These are phyloP conservation scores for Prenolepis imparis DNA, from an alignment of 2,888 invertebrate genomes.

Conservation along the genomic window DNA sequence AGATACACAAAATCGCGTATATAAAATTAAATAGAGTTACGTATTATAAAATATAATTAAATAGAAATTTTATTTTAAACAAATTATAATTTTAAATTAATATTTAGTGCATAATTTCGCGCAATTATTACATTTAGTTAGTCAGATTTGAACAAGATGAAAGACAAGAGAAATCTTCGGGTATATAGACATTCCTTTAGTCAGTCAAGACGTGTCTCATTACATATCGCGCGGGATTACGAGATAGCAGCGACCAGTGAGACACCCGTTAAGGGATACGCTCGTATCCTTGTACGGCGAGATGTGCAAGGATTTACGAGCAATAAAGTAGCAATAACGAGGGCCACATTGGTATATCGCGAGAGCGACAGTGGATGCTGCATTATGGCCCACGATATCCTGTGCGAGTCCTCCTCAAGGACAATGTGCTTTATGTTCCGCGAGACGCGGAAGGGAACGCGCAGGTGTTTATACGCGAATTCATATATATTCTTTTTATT, in stretches of 20 bases:
- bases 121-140: background rate
- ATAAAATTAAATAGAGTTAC: background rate
- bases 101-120: background rate
- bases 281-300: slow-evolving; percentile 72
- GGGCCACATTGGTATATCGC: slow-evolving; percentile 74
- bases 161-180: background rate
- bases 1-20: background rate
- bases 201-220: slow-evolving; percentile 27
- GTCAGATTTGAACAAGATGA: background rate
- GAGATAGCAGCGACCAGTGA: slow-evolving; percentile 53
- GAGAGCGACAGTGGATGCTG: slow-evolving; percentile 39
- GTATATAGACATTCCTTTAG: background rate
- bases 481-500: slow-evolving; percentile 69
- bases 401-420: slow-evolving; percentile 38
- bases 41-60: background rate
- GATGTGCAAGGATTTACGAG: slow-evolving; percentile 79
- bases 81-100: background rate
- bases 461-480: slow-evolving; percentile 74
- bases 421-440: slow-evolving; percentile 73
- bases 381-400: slow-evolving; percentile 65
- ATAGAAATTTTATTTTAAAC: background rate
- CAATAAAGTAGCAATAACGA: slow-evolving; percentile 83
- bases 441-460: slow-evolving; percentile 61
- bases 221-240: slow-evolving; percentile 27
- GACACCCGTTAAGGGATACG: slow-evolving; percentile 68